Evolutionary conservation across 2,797 vertebrate species (phyloP), one percentile per base, ranked within the genome.

Genomic region (Argya squamiceps): DNA sequence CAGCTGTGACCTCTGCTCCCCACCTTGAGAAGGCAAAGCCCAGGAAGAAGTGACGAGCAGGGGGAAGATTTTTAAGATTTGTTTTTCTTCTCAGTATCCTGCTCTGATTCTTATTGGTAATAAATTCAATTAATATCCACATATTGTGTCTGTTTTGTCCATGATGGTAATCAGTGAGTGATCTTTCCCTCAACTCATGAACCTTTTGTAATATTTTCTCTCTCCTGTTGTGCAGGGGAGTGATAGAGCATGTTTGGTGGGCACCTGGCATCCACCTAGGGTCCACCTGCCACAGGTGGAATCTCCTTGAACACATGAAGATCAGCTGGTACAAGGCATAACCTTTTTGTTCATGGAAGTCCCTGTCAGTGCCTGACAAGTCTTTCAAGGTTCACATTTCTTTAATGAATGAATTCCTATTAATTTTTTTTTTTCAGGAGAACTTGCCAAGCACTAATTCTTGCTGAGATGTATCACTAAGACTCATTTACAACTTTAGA

Each of bases 1-100:
- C 0, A 0, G 10, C 24, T 0, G 0, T 32, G 47, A 60, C 18
- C 6, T 9, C 27, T 11, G 9, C 2, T 47, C 18, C 26, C 12
- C 18, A 22, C 27, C 34, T 60, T 0, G 0, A 88, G 30, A 15
- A 52, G 12, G 34, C 23, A 74, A 80, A 60, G 14, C 53, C 17
- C 21, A 15, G 39, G 12, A 74, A 23, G 22, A 21, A 39, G 15
- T 26, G 19, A 76, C 4, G 15, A 7, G 29, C 9, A 36, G 20
- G 3, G 6, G 14, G 7, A 46, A 60, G 16, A 12, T 53, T 60
- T 52, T n/a, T 12, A 53, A 85, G 23, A n/a, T 37, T n/a, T 68
- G 11, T 24, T 49, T 85, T 53, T 24, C 23, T 21, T 68, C 29
- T 37, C 23, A 37, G 22, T 39, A 19, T 53, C 20, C 17, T 65